Conservation (phyloP, 2,888 invertebrate genomes). For the Hypomecis atomaria region DNA sequence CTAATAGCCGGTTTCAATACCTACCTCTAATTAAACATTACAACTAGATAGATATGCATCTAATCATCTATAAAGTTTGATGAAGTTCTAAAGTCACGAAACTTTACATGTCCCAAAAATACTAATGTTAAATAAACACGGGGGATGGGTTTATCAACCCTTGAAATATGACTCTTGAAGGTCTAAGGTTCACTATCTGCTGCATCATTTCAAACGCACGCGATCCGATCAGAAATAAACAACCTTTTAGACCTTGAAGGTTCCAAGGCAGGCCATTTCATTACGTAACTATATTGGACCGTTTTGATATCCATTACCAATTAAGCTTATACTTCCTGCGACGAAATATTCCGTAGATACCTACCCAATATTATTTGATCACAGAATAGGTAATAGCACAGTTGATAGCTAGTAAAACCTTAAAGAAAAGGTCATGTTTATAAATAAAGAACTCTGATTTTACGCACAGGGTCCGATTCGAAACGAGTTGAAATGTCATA, state of each 20-base stretch:
- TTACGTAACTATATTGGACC: neutral
- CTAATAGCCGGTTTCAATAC: no score
- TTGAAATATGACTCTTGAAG: no score
- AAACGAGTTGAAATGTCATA: no score
- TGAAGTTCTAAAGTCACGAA: no score
- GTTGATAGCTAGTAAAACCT: constrained; percentile 1
- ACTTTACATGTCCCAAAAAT: no score
- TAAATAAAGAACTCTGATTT: constrained; percentile 3
- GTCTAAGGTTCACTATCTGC: neutral
- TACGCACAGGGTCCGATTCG: neutral
- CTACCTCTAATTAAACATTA: no score
- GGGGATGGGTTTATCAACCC: neutral
- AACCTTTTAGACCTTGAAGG: neutral
- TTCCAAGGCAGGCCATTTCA: neutral
- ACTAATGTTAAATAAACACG: no score
- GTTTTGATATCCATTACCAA: neutral
- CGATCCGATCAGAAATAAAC: neutral
- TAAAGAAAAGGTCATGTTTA: constrained; percentile 11
- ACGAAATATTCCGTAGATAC: neutral
- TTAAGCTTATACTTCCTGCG: neutral
- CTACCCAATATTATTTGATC: neutral
- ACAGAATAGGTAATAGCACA: neutral
- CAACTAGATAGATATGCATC: no score
- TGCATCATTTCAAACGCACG: neutral
- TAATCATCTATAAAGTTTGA: no score